Evolutionary conservation across 2,113 vertebrate genomes (phyloP).

Genomic region (Seriola aureovittata): DNA sequence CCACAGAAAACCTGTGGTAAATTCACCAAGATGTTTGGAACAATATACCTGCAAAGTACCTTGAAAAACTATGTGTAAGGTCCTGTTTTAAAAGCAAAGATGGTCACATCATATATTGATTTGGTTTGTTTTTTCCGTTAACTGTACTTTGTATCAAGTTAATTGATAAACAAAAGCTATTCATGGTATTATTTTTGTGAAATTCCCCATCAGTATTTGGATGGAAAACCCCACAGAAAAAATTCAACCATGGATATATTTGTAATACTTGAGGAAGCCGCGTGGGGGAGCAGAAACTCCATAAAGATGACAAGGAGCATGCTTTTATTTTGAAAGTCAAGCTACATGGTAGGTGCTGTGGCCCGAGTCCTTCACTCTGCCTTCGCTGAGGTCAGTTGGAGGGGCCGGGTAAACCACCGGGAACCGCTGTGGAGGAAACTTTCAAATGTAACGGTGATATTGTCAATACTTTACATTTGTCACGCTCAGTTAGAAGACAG

Average conservation of each 20-base stretch:
- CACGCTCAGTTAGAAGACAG: too few species aligned
- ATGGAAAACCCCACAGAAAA: neutral
- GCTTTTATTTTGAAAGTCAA: conserved; percentile 67
- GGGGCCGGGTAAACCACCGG: neutral
- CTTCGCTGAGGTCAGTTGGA: conserved; percentile 56
- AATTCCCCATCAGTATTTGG: too few species aligned
- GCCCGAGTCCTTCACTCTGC: conserved; percentile 57
- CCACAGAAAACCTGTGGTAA: too few species aligned
- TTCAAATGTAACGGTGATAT: conserved; percentile 3
- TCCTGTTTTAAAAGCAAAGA: too few species aligned
- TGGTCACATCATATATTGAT: too few species aligned
- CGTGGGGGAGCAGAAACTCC: neutral
- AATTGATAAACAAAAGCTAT: too few species aligned
- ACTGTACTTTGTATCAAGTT: too few species aligned
- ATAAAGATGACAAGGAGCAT: accelerated
- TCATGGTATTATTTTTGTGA: too few species aligned
- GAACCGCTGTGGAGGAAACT: neutral
- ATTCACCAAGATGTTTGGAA: too few species aligned
- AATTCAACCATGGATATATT: neutral
- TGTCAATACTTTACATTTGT: accelerated
- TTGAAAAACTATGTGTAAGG: too few species aligned
- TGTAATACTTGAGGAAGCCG: neutral
- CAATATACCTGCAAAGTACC: too few species aligned
- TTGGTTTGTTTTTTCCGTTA: too few species aligned
- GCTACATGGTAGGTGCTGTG: neutral